Evolutionary conservation across 2,797 vertebrate genomes (phyloP).

Genomic region (Clarias pachynema): DNA sequence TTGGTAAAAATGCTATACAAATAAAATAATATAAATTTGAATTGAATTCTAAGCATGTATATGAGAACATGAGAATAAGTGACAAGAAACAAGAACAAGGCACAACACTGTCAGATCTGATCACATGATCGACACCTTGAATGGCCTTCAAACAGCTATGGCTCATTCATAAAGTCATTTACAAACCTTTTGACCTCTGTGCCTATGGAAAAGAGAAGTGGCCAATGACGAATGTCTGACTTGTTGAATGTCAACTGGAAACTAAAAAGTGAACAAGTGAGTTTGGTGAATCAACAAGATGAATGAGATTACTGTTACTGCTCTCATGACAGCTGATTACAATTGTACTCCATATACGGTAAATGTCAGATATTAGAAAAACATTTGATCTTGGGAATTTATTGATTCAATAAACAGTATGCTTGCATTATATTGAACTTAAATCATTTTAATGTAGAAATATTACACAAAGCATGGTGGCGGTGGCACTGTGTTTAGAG

Average conservation of each 20-base stretch:
- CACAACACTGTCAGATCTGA: background rate
- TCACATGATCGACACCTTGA: background rate
- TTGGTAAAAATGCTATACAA: too few species aligned
- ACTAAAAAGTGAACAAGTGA: background rate
- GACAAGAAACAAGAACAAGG: background rate
- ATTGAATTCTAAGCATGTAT: too few species aligned
- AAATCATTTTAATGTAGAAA: too few species aligned
- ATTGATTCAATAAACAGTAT: background rate
- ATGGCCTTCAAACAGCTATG: background rate
- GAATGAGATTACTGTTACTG: background rate
- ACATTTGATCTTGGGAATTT: background rate
- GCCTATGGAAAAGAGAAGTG: background rate
- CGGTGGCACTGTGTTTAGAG: background rate
- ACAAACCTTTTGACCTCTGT: background rate
- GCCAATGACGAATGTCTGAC: background rate
- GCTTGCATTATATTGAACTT: background rate
- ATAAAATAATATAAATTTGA: too few species aligned
- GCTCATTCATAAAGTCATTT: background rate
- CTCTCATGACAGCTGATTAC: background rate
- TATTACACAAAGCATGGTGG: background rate
- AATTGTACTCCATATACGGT: background rate
- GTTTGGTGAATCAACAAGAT: background rate
- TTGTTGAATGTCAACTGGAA: background rate
- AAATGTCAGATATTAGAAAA: background rate
- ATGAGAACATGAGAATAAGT: background rate